Conservation (phyloP, 2,797 vertebrate species). For the Lithobates sylvaticus region DNA sequence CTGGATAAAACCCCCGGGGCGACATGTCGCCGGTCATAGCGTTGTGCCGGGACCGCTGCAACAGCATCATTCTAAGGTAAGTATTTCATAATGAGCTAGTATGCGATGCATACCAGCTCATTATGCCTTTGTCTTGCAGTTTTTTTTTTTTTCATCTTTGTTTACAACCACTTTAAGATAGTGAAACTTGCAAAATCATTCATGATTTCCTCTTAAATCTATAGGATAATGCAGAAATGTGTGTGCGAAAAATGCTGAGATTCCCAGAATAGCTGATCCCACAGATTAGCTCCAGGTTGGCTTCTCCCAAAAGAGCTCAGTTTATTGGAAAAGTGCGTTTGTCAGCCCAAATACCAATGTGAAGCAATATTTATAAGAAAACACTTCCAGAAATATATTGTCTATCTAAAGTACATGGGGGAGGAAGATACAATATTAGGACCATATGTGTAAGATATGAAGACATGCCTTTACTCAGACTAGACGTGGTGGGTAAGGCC, state of each 20-base stretch:
- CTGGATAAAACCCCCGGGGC: no score
- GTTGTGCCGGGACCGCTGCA: no score
- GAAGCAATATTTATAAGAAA: conserved; percentile 77
- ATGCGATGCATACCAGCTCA: no score
- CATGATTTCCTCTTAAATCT: conserved; percentile 65
- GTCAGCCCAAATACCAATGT: conserved; percentile 76
- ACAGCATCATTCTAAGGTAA: no score
- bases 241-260: conserved; percentile 67
- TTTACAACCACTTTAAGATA: not conserved
- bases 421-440: conserved; percentile 78
- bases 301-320: conserved; percentile 66
- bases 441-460: conserved; percentile 76
- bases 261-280: conserved; percentile 67
- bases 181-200: not conserved
- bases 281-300: conserved; percentile 68
- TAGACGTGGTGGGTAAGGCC: conserved; percentile 45
- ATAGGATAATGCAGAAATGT: conserved; percentile 64
- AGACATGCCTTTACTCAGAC: conserved; percentile 67
- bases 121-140: no score
- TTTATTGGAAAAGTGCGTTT: conserved; percentile 66
- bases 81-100: no score
- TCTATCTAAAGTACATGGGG: conserved; percentile 74
- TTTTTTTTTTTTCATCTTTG: no score
- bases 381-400: conserved; percentile 77
- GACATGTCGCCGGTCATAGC: no score